Conservation (phyloP, 2,888 invertebrate genomes). For the Diarsia mendica region DNA sequence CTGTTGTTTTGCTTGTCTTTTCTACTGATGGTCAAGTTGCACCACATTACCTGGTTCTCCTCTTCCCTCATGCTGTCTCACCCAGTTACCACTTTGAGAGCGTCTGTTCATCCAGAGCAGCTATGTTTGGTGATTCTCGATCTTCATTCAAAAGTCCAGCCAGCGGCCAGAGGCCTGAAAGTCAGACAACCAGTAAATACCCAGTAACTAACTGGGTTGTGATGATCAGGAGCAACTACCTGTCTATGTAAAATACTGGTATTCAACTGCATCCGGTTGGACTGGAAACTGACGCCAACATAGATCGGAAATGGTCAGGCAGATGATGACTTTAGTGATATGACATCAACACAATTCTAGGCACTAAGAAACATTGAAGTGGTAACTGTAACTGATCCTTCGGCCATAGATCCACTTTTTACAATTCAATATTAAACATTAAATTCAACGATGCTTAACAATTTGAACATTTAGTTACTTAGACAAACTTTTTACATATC, state of each 20-base stretch:
- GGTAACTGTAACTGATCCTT: neutral
- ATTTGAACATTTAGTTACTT: conserved; percentile 5
- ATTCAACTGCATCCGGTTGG: neutral
- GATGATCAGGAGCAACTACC: neutral
- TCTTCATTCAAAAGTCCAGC: no score
- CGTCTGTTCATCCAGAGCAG: no score
- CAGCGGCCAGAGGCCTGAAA: no score
- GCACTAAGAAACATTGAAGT: neutral
- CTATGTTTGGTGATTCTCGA: no score
- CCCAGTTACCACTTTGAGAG: neutral
- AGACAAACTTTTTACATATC: neutral
- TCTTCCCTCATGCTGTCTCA: no score
- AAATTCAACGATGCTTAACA: neutral
- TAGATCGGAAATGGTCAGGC: neutral
- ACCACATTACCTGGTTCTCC: neutral
- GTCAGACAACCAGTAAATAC: no score
- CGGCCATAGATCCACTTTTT: neutral
- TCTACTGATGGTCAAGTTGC: neutral
- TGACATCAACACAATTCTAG: neutral
- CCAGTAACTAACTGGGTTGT: neutral
- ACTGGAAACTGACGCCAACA: neutral
- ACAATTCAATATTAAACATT: neutral
- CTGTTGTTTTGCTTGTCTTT: neutral
- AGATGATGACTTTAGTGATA: neutral
- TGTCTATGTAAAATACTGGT: neutral